A percentile compares a stretch with the other conserved stretches of the same genome.
phyloP scores from a whole-genome alignment of 1,140 invertebrate species.

The Hestina assimilis region DNA sequence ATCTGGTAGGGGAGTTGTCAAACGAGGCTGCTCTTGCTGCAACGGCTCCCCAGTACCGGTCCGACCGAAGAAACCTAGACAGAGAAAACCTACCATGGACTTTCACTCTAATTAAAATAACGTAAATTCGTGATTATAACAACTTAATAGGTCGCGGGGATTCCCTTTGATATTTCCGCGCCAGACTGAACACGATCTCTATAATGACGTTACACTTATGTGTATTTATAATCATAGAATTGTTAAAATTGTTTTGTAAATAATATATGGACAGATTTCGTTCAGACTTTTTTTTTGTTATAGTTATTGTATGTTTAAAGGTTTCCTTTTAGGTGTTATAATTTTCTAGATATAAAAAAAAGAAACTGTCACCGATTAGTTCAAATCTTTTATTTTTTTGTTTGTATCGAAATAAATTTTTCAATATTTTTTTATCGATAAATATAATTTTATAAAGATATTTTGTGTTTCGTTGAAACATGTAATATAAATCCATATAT shows the following conservation, averaged over 20 bases:
- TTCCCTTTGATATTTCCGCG: conserved; percentile 7
- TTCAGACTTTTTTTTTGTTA: conserved; percentile 29
- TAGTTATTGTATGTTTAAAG: conserved; percentile 29
- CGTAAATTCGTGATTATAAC: conserved; percentile 20
- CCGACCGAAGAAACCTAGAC: conserved; percentile 53
- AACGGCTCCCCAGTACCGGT: conserved; percentile 55
- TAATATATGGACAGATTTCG: conserved; percentile 34
- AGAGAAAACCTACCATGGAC: conserved; percentile 53
- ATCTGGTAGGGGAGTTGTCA: conserved; percentile 63
- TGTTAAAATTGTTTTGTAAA: conserved; percentile 72
- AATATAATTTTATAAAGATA: conserved; percentile 28
- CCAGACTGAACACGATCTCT: conserved; percentile 62
- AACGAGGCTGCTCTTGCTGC: conserved; percentile 74
- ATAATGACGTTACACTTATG: conserved; percentile 35
- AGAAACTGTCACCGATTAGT: conserved; percentile 50
- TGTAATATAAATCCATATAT: conserved; percentile 65
- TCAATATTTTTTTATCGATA: conserved; percentile 22
- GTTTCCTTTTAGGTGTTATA: conserved; percentile 53
- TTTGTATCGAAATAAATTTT: conserved; percentile 13
- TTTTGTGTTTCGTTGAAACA: conserved; percentile 44
- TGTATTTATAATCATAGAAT: conserved; percentile 39
- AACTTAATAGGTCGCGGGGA: conserved; percentile 13
- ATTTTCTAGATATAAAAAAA: conserved; percentile 20
- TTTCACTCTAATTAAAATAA: conserved; percentile 36
- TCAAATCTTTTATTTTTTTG: conserved; percentile 51